Conservation (phyloP, 2,113 vertebrate genomes). For the Hymenochirus boettgeri region DNA sequence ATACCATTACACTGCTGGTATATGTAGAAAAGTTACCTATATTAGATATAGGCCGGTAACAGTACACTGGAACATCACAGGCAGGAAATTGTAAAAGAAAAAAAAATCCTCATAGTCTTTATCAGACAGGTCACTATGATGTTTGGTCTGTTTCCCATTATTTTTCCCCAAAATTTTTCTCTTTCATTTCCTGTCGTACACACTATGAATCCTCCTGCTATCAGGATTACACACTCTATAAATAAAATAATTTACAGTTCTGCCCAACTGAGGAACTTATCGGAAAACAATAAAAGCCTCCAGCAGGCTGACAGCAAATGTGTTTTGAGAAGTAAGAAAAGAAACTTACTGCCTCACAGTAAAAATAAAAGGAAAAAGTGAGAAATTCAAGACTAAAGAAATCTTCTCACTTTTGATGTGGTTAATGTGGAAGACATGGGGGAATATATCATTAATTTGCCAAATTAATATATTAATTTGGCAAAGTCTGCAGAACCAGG, state of each 20-base stretch:
- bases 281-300: slow-evolving; percentile 10
- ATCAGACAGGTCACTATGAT: no score
- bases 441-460: slow-evolving; percentile 11
- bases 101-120: no score
- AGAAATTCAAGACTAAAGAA: slow-evolving; percentile 22
- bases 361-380: slow-evolving; percentile 35
- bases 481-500: no score
- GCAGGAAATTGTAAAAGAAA: no score
- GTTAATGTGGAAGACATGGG: slow-evolving; percentile 27
- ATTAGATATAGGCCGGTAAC: no score
- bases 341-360: slow-evolving; percentile 8
- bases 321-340: slow-evolving; percentile 15
- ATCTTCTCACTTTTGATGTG: slow-evolving; percentile 22
- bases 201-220: neutral
- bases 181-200: no score
- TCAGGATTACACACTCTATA: neutral
- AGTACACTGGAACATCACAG: no score
- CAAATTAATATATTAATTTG: no score
- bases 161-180: no score
- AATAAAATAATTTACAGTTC: neutral
- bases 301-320: slow-evolving; percentile 20
- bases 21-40: no score
- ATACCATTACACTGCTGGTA: no score
- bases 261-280: neutral
- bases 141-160: no score